phyloP scores from a whole-genome alignment of 2,113 vertebrate species.

The Pterocles orientalis region DNA sequence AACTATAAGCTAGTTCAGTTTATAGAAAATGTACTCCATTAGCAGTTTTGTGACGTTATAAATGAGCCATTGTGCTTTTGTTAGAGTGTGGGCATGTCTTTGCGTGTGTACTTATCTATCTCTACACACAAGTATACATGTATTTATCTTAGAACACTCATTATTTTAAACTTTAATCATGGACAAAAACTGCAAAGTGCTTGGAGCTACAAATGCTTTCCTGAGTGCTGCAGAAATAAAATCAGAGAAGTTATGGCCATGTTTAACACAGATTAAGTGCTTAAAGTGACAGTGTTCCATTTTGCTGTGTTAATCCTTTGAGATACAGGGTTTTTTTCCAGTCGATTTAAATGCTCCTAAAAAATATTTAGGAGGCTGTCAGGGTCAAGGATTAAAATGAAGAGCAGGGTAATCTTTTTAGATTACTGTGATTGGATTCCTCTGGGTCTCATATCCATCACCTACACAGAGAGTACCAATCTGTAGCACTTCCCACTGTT shows the following conservation, averaged over 20 bases:
- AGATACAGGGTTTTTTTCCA: neutral
- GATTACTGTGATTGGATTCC: neutral
- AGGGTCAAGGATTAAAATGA: neutral
- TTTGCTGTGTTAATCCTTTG: neutral
- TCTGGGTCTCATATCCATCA: neutral
- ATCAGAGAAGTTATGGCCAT: neutral
- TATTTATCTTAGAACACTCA: slow-evolving; percentile 11
- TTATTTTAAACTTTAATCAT: slow-evolving; percentile 36
- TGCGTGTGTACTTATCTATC: neutral
- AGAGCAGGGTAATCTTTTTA: too few species aligned
- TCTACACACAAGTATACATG: neutral
- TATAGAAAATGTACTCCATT: slow-evolving; percentile 1
- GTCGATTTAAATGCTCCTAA: neutral
- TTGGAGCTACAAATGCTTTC: slow-evolving; percentile 18
- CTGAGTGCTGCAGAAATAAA: slow-evolving; percentile 38
- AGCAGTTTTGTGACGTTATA: slow-evolving; percentile 7
- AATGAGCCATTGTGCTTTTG: slow-evolving; percentile 25
- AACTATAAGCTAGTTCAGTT: slow-evolving; percentile 3
- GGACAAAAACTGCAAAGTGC: neutral
- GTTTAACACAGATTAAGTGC: neutral
- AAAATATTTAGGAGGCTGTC: neutral
- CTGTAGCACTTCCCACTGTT: fast-evolving
- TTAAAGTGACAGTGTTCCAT: neutral
- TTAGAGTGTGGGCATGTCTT: neutral
- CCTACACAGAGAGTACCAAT: neutral